Conservation (phyloP, 2,113 vertebrate genomes). For the Trogon surrucura region DNA sequence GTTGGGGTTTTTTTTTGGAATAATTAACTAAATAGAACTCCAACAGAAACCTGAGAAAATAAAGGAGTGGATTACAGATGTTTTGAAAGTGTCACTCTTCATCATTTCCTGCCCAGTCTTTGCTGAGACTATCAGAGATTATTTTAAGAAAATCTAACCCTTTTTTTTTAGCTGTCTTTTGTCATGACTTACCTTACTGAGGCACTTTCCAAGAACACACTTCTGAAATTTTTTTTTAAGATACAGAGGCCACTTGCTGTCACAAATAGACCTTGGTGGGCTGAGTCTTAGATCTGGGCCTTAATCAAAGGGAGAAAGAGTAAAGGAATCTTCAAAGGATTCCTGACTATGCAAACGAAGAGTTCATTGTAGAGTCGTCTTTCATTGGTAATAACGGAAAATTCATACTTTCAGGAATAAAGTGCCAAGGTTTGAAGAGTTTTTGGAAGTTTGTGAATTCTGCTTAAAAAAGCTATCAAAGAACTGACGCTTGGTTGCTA, state of each 20-base stretch:
- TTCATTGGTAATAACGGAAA: background rate
- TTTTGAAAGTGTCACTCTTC: background rate
- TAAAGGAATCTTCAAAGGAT: background rate
- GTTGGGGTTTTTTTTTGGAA: background rate
- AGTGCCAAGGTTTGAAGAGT: background rate
- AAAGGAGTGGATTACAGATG: background rate
- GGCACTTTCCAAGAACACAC: background rate
- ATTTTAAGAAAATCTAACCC: background rate
- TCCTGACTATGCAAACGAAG: background rate
- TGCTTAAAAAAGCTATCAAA: background rate
- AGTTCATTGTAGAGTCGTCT: background rate
- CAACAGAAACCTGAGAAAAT: background rate
- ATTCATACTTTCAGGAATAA: background rate
- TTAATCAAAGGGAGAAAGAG: background rate
- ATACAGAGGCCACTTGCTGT: background rate
- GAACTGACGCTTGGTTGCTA: background rate
- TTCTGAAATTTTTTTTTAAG: background rate
- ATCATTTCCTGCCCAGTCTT: background rate
- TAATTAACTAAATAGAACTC: background rate
- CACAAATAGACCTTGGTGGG: background rate
- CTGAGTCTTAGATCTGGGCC: background rate
- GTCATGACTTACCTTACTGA: background rate
- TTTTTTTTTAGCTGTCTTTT: background rate
- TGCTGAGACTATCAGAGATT: background rate
- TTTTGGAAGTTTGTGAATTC: background rate